Percentiles rank a stretch among this genome's conserved stretches.
Evolutionary conservation across 2,888 invertebrate genomes (phyloP).

Genomic region (Drepanosiphum platanoidis): DNA sequence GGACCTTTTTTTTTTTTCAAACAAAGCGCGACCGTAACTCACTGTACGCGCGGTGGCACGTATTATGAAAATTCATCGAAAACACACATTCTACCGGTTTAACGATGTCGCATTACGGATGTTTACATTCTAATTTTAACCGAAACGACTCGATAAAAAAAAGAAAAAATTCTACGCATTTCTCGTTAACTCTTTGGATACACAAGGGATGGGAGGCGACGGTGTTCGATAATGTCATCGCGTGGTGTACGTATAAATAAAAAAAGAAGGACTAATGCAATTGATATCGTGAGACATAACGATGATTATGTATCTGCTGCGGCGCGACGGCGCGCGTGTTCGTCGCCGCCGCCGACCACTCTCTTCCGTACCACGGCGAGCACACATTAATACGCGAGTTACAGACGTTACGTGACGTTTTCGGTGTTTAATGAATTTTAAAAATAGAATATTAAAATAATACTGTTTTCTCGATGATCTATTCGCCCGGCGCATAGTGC

Average conservation of each 20-base stretch:
- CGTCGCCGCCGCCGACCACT: background rate
- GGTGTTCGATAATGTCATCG: background rate
- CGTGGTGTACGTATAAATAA: background rate
- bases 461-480: conserved; percentile 10
- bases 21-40: too few species aligned
- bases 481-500: background rate
- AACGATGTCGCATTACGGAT: background rate
- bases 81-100: background rate
- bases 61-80: too few species aligned
- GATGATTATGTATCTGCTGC: background rate
- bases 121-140: background rate
- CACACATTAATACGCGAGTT: background rate
- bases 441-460: conserved; percentile 42
- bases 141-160: background rate
- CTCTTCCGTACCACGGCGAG: too few species aligned
- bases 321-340: background rate
- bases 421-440: background rate
- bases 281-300: too few species aligned
- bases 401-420: background rate
- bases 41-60: background rate
- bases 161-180: background rate
- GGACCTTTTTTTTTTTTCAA: background rate
- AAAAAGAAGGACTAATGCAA: too few species aligned
- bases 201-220: too few species aligned
- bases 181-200: background rate